Evolutionary conservation across 2,888 invertebrate genomes (phyloP).

Genomic region (Ethmia dodecea): DNA sequence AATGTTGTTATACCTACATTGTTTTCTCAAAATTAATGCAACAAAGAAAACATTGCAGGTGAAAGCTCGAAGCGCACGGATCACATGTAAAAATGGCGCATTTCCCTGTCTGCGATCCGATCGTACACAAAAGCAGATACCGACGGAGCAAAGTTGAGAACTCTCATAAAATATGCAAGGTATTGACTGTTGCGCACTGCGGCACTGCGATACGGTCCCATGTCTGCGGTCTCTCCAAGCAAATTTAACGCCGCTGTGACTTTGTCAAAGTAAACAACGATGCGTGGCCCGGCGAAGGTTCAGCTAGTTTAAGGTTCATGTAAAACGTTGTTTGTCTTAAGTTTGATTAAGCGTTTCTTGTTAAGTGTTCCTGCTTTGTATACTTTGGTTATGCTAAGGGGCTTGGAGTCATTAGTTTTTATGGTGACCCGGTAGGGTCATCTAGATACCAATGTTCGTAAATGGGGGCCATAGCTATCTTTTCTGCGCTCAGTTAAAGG

Average conservation of each 20-base stretch:
- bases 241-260: constrained; percentile 44
- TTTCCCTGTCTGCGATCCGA: constrained; percentile 7
- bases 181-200: constrained; percentile 62
- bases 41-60: too few relatives aligned
- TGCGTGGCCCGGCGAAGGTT: constrained; percentile 42
- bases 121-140: constrained; percentile 12
- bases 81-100: constrained; percentile 3
- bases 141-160: constrained; percentile 29
- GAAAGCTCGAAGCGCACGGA: too few relatives aligned
- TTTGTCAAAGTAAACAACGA: constrained; percentile 57
- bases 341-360: constrained; percentile 29
- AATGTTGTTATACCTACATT: too few relatives aligned
- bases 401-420: too few relatives aligned
- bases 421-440: too few relatives aligned
- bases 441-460: too few relatives aligned
- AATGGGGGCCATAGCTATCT: too few relatives aligned
- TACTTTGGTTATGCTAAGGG: too few relatives aligned
- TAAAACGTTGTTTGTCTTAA: constrained; percentile 30
- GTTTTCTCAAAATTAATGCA: too few relatives aligned
- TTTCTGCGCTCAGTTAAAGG: too few relatives aligned
- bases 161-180: constrained; percentile 71
- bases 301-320: constrained; percentile 40
- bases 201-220: constrained; percentile 46
- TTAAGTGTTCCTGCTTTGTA: too few relatives aligned
- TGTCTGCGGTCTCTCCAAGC: constrained; percentile 35